Evolutionary conservation across 2,797 vertebrate species (phyloP), one percentile per base, ranked within the genome.

Genomic region (Cyclura pinguis): DNA sequence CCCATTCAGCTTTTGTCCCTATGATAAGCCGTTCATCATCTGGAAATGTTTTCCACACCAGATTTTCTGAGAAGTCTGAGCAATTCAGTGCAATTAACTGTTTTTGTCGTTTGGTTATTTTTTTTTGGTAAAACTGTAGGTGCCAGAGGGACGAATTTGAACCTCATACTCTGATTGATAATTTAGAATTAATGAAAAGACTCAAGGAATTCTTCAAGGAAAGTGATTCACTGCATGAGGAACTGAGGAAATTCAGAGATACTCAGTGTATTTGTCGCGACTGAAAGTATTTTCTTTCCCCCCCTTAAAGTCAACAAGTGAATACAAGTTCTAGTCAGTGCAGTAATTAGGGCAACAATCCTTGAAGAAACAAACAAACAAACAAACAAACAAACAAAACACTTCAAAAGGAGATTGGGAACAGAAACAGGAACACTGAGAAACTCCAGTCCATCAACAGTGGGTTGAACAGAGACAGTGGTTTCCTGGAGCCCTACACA

Each of bases 211-310:
- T 89, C 29, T 84, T 78, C 32, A 22, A 8, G 22, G 67, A 82
- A 29, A 89, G 69, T 83, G 52, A 55, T 8, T 62, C 69, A 62
- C 67, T 89, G 9, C 80, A 83, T 10, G 2, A 1, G 6, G 24
- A 62, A 47, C 27, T 89, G 38, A 89, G 22, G 29, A 84, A 62
- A 57, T 76, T 84, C 35, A 89, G 29, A 89, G 88, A 80, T 89
- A 76, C 35, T 87, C 52, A 80, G 55, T 69, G 47, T 18, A 38
- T 27, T 32, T 27, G 62, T 10, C 69, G 42, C 8, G 29, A 12
- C 80, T 16, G 18, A 50, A 87, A 78, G 27, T 12, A 10, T 47
- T 29, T 35, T 29, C 4, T 22, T 50, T 76, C 20, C 6, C 6
- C 62, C 35, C 38, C 20, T 20, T 13, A 38, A 32, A n/a, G 12